phyloP scores from a whole-genome alignment of 2,888 invertebrate species.

The Penaeus monodon region DNA sequence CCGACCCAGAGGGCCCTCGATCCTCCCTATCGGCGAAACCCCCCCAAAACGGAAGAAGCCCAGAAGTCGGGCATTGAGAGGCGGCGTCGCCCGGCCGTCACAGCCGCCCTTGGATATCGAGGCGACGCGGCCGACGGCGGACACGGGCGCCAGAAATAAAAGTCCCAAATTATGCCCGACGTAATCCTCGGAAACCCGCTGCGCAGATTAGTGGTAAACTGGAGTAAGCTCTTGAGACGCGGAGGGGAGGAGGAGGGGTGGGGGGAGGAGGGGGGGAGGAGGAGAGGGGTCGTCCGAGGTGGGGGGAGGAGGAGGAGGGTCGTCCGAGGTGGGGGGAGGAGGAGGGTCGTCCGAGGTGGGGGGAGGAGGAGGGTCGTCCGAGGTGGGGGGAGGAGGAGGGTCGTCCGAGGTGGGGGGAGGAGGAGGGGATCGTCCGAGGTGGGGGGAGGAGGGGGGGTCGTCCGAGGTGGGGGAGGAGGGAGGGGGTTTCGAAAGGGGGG shows the following conservation, averaged over 20 bases:
- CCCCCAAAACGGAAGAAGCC: constrained; percentile 2
- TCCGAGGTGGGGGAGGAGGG: not conserved
- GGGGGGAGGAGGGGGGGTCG: not conserved
- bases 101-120: constrained; percentile 24
- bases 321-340: too few species aligned
- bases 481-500: not conserved
- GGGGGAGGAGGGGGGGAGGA: not conserved
- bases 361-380: too few species aligned
- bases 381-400: not conserved
- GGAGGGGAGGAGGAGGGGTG: constrained; percentile 3
- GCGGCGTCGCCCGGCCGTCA: constrained; percentile 1
- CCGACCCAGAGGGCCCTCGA: too few species aligned
- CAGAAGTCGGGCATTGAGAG: not conserved
- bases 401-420: not conserved
- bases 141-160: constrained; percentile 43
- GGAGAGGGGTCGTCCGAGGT: too few species aligned
- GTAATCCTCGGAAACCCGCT: constrained; percentile 47
- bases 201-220: constrained; percentile 58
- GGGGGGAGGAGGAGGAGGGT: too few species aligned
- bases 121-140: constrained; percentile 28
- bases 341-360: too few species aligned
- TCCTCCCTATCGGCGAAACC: too few species aligned
- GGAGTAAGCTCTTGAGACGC: constrained; percentile 54
- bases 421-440: not conserved
- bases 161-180: constrained; percentile 45